Evolutionary conservation across 2,113 vertebrate genomes (phyloP).

Genomic region (Eubucco bourcierii): DNA sequence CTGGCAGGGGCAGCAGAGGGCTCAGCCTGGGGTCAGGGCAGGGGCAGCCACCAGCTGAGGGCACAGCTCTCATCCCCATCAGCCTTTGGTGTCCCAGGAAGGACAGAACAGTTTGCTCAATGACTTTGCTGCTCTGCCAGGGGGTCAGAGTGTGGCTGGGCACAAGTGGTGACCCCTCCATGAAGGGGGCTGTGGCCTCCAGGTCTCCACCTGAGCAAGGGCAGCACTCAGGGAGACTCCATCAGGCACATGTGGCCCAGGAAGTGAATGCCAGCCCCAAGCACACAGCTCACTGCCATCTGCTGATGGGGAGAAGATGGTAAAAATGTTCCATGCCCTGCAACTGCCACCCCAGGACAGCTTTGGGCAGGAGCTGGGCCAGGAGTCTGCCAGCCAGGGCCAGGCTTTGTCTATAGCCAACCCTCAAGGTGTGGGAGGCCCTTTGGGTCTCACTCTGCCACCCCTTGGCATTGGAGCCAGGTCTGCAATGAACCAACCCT

Average conservation of each 20-base stretch:
- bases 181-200: neutral
- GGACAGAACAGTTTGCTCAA: neutral
- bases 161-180: rapidly evolving
- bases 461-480: neutral
- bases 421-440: neutral
- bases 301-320: neutral
- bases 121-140: neutral
- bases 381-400: neutral
- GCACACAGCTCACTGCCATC: neutral
- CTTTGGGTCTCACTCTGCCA: neutral
- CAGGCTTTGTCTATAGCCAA: neutral
- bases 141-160: neutral
- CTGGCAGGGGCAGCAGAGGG: constrained; percentile 58
- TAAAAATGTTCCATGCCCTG: neutral
- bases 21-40: rapidly evolving
- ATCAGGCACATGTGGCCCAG: neutral
- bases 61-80: neutral
- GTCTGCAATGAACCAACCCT: neutral
- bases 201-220: neutral
- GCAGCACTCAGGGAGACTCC: neutral
- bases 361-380: neutral
- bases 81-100: neutral
- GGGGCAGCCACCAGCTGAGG: neutral
- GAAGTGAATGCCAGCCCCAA: neutral
- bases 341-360: neutral